phyloP scores from a whole-genome alignment of 2,113 vertebrate species.

The Pao palembangensis region DNA sequence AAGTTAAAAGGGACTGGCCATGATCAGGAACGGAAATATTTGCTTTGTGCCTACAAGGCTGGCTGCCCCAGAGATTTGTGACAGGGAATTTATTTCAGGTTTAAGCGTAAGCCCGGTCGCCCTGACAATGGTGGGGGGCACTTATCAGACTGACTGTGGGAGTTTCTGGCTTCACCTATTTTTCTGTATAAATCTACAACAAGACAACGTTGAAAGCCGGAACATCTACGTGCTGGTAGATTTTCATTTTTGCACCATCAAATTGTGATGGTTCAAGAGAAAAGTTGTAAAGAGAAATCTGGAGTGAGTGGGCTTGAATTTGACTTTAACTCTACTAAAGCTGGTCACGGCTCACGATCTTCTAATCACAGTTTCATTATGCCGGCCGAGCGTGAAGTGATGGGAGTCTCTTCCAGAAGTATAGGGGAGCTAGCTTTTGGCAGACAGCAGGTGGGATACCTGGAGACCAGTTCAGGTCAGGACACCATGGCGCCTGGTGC shows the following conservation, averaged over 20 bases:
- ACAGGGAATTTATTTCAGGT: constrained; percentile 76
- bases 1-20: constrained; percentile 71
- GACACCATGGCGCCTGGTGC: constrained; percentile 54
- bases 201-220: too few species aligned
- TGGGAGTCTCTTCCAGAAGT: constrained; percentile 49
- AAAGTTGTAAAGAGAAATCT: constrained; percentile 45
- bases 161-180: constrained; percentile 21
- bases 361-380: constrained; percentile 70
- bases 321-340: constrained; percentile 47
- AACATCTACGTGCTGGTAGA: constrained; percentile 35
- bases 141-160: constrained; percentile 15
- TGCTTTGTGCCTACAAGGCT: constrained; percentile 76
- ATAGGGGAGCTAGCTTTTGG: constrained; percentile 54
- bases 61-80: constrained; percentile 69
- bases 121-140: constrained; percentile 5
- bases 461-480: constrained; percentile 61
- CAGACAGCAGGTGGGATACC: constrained; percentile 66
- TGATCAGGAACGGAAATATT: constrained; percentile 80
- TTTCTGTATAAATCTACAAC: constrained; percentile 3
- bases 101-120: constrained; percentile 60
- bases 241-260: constrained; percentile 57
- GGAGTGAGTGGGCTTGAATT: constrained; percentile 50
- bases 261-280: constrained; percentile 53
- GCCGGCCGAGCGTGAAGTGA: constrained; percentile 56
- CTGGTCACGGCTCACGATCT: constrained; percentile 67